Conservation (phyloP, 2,797 vertebrate genomes). For the Eospalax fontanierii region DNA sequence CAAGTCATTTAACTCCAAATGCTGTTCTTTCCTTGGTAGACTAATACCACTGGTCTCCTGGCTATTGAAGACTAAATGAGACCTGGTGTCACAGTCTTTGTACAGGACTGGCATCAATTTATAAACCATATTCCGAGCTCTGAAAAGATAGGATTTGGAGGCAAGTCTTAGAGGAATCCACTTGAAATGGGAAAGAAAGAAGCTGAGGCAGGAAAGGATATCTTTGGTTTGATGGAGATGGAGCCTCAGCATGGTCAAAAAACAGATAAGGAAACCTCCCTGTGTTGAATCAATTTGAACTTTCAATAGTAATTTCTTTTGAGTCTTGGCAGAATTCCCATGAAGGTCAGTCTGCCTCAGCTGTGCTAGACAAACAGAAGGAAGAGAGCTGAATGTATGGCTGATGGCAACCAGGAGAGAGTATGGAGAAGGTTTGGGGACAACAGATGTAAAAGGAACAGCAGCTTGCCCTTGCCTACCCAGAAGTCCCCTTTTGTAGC, state of each 20-base stretch:
- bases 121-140: background rate
- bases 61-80: background rate
- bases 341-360: background rate
- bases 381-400: background rate
- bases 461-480: background rate
- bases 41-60: background rate
- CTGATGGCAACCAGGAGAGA: background rate
- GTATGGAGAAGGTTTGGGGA: background rate
- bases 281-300: conserved; percentile 8
- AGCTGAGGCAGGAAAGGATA: background rate
- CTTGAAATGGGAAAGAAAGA: background rate
- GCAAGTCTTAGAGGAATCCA: background rate
- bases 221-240: conserved; percentile 2
- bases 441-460: background rate
- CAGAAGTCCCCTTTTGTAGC: background rate
- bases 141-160: conserved; percentile 4
- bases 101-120: background rate
- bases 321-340: conserved; percentile 55
- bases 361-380: conserved; percentile 49
- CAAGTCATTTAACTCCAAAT: background rate
- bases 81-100: background rate
- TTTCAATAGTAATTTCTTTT: conserved; percentile 65
- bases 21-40: background rate
- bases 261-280: conserved; percentile 31
- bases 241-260: conserved; percentile 8